Conservation (phyloP, 2,888 invertebrate species). For the Caenorhabditis angaria region DNA sequence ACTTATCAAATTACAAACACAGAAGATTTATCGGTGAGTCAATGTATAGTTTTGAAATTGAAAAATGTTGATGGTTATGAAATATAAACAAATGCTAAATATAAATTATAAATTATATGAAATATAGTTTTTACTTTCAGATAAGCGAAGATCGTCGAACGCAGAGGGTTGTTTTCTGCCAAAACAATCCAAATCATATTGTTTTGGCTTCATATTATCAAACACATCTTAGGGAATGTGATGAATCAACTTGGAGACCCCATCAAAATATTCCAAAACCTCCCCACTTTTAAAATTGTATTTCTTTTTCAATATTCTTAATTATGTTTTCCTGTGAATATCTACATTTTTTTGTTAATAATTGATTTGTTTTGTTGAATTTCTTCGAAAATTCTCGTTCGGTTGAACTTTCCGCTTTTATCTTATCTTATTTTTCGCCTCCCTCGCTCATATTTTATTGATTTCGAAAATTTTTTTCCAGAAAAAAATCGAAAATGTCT, state of each 20-base stretch:
- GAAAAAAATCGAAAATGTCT: slow-evolving; percentile 52
- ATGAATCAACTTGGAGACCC: background rate
- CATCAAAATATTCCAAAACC: background rate
- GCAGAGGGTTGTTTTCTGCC: background rate
- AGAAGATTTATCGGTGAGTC: background rate
- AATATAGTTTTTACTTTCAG: no score
- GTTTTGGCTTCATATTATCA: background rate
- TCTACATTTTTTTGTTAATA: background rate
- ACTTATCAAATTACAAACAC: background rate
- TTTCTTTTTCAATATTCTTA: background rate
- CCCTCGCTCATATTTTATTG: background rate
- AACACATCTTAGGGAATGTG: background rate
- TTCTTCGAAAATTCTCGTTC: background rate
- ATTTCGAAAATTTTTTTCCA: slow-evolving; percentile 8
- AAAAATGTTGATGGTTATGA: background rate
- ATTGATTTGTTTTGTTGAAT: background rate
- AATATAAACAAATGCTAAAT: background rate
- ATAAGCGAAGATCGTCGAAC: background rate
- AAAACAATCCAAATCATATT: slow-evolving; percentile 3
- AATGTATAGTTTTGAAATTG: background rate
- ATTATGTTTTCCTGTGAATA: slow-evolving; percentile 1
- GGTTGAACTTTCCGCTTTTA: background rate
- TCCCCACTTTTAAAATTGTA: background rate
- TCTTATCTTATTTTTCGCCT: slow-evolving; percentile 5
- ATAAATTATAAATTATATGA: no score